Base-by-base conservation (phyloP, 2,797 vertebrate genomes). In the Paramormyrops hopkinsi region DNA sequence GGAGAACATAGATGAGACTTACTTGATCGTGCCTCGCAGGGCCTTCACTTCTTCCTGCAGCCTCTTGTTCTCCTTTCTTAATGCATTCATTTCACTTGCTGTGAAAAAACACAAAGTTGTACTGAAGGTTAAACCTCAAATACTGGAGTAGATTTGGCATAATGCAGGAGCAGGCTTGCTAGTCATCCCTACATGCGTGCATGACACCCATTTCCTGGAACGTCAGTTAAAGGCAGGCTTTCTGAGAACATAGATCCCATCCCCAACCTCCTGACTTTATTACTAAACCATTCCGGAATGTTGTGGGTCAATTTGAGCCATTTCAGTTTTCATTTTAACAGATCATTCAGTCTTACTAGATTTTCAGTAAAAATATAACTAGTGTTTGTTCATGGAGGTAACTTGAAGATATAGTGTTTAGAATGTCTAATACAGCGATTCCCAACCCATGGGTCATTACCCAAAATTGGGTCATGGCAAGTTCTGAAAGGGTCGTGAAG, bases 11-110 rank as follows among this genome's bases (percentile, higher is more conserved):
- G 25, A 87, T 50, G 19, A 33, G 91, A 86, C 98, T 97, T 93
- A 99, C 98, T 96, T 94, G 0, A 94, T 90, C 0, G 87, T 84
- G 54, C 93, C 91, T 89, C 41, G 94, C 0, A 97, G 91, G 88
- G 29, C 94, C 91, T 95, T 95, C 89, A 97, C 85, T n/a, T 98
- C 97, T 14, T 97, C 97, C 91, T 93, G 96, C 59, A 99, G 92
- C 5, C 83, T 87, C 89, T 94, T 95, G 82, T 99, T 99, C 88
- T 99, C 97, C 83, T 97, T 97, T 91, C 96, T 97, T 90, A 99
- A 90, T 53, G 93, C 93, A 4, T 90, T 97, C 89, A 96, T 95
- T 93, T 99, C 97, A 2, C 93, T 96, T 9, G 94, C 98, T 99
- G 90, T 19, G 92, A 29, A 92, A 22, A 90, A 2, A 84, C 19